Evolutionary conservation across 2,797 vertebrate species (phyloP), one percentile per base, ranked within the genome.

Genomic region (Hylomyscus alleni): DNA sequence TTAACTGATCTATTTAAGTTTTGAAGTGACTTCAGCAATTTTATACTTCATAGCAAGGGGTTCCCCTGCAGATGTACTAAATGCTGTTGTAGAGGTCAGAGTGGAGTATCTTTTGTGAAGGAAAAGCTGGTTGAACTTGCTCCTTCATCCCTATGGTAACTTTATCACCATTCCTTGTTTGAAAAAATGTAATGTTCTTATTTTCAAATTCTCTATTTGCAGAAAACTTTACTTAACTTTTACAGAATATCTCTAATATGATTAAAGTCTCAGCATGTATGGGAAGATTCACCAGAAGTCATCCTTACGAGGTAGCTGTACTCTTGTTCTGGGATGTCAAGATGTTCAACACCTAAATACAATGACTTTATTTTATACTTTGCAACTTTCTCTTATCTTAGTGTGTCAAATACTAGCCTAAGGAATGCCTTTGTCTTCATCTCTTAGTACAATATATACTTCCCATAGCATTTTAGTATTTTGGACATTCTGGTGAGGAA

Each of bases 291-390:
- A 0, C 99, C 99, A 1, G 99, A 99, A 3, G 99, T 99, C 99
- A 99, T 99, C 97, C 99, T 99, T 94, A 99, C 99, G 65, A 99
- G 99, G 54, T 99, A 99, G 92, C 99, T 99, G 97, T 99, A 99
- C 83, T 99, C 99, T 87, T 99, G 99, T 95, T 99, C 99, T 90
- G 99, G 99, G 97, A 99, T 99, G 85, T 99, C 99, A 44, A 99
- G 99, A 98, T 99, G 99, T 97, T 99, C 99, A 96, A 99, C 99
- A 65, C 99, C 99, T 9, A 99, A 98, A 97, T 99, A 99, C 99
- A 99, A 99, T 87, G 99, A 96, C 90, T 99, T 99, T 99, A 99
- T 99, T 98, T 99, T 99, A 50, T 99, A 99, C 69, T 99, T 99
- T 0, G 99, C 99, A 85, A 99, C 99, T 75, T 99, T 99, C 80